Conservation (phyloP, 2,113 vertebrate species). For the Marcusenius ussheri region DNA sequence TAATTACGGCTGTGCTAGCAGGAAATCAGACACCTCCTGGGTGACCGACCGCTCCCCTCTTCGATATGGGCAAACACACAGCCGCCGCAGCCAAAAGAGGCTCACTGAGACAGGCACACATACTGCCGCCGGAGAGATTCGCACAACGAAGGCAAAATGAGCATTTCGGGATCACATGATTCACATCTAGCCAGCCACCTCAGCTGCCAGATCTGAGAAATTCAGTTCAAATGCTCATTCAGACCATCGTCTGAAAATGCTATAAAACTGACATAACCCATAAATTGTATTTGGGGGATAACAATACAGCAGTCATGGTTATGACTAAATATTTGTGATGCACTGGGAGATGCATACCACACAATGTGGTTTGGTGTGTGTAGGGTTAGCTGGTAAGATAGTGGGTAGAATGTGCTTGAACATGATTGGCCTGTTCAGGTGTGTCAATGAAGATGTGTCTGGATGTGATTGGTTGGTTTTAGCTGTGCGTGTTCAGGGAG, state of each 20-base stretch:
- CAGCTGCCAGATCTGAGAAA: neutral
- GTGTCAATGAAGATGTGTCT: neutral
- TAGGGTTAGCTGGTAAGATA: neutral
- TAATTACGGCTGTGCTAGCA: slow-evolving; percentile 42
- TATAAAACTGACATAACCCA: neutral
- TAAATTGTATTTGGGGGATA: neutral
- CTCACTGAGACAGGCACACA: slow-evolving; percentile 7
- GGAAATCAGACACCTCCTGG: slow-evolving; percentile 43
- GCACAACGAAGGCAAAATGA: neutral
- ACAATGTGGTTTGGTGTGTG: neutral
- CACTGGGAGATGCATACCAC: neutral
- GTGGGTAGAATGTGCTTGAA: neutral
- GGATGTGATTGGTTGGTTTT: neutral
- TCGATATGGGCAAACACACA: slow-evolving; percentile 19
- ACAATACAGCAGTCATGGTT: neutral
- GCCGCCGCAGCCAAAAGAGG: neutral
- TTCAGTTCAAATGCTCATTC: neutral
- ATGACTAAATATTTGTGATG: neutral
- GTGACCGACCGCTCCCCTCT: slow-evolving; percentile 28
- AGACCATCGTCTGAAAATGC: neutral
- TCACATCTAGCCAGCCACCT: neutral
- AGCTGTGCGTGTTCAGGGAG: neutral
- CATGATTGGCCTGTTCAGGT: neutral
- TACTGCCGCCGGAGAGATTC: neutral
- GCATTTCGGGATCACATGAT: neutral